Evolutionary conservation across 2,888 invertebrate species (phyloP), one percentile per base, ranked within the genome.

Genomic region (Polietes domitor): DNA sequence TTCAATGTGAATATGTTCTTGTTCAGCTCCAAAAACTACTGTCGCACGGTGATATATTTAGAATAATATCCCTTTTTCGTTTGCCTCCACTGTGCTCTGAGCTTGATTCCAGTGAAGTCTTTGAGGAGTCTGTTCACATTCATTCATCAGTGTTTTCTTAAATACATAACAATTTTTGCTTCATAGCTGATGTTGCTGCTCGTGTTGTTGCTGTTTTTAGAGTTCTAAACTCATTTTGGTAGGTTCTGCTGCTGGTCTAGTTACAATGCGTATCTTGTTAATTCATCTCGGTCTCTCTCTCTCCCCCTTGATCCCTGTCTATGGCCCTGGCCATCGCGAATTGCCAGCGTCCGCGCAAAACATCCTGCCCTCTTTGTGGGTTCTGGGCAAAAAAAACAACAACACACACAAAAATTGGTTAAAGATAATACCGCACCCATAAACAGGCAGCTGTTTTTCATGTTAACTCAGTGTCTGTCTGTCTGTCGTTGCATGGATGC

Each of bases 191-290:
- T 50, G 26, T 70, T 70, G 70, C 47, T 70, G 47, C 21, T 72
- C 17, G n/a, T 50, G 21, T 53, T 17, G 32, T 71, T 71, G 0
- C 7, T 24, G 32, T 17, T 17, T 32, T 21, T 43, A 3, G 17
- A 1, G 17, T 63, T 68, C 43, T 7, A 68, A 68, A 68, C 55
- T 53, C 32, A 55, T 72, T 72, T 72, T 53, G 6, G 26, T 50
- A 55, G 53, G 26, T 72, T 53, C 68, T 61, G 15, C 61, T 65
- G 47, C 73, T 81, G 68, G 78, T 79, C 76, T 81, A 76, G 78
- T 76, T 84, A 37, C 75, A 81, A 61, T 79, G 76, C 84, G 81
- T 84, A 84, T 84, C 84, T 81, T 78, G 81, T 81, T 84, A 84
- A 78, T 84, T 78, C 81, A 84, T 84, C 84, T 84, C 78, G 58